Percentiles rank a stretch among this genome's conserved stretches.
These are phyloP conservation scores for Linnaemya tessellans DNA, from an alignment of 2,888 invertebrate species.

Conservation along the genomic window DNA sequence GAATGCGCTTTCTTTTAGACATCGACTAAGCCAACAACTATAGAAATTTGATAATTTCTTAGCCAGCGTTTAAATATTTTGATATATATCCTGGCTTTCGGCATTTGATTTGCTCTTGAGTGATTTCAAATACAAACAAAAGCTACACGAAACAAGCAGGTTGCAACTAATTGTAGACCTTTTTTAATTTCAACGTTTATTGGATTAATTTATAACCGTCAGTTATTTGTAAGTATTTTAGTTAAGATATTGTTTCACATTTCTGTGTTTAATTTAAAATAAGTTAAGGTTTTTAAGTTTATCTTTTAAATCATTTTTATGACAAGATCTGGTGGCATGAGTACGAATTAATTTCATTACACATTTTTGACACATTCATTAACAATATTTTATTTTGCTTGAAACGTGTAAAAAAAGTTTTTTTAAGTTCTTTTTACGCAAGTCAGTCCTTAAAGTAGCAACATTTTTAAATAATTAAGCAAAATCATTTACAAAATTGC, in stretches of 20 bases:
- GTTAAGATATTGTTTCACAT: constrained; percentile 50
- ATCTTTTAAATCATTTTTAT: background rate
- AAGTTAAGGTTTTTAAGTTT: constrained; percentile 12
- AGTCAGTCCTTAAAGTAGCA: too few species aligned
- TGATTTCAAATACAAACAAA: background rate
- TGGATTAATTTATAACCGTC: constrained; percentile 67
- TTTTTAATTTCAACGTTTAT: constrained; percentile 45
- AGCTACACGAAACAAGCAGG: background rate
- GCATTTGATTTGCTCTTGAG: constrained; percentile 6
- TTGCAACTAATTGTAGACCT: constrained; percentile 19
- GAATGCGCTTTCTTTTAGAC: constrained; percentile 23
- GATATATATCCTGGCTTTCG: constrained; percentile 14
- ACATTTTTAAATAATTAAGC: too few species aligned
- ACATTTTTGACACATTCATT: too few species aligned
- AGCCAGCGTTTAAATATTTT: constrained; percentile 16
- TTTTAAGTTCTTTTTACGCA: too few species aligned
- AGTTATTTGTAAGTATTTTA: constrained; percentile 67
- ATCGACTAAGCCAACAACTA: background rate
- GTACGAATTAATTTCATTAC: too few species aligned
- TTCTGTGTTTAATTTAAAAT: constrained; percentile 20
- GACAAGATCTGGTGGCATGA: background rate
- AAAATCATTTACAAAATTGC: too few species aligned
- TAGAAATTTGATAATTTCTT: constrained; percentile 32
- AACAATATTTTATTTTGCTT: too few species aligned
- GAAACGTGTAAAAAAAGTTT: too few species aligned